Evolutionary conservation across 2,113 vertebrate species (phyloP).

Genomic region (Heteronetta atricapilla): DNA sequence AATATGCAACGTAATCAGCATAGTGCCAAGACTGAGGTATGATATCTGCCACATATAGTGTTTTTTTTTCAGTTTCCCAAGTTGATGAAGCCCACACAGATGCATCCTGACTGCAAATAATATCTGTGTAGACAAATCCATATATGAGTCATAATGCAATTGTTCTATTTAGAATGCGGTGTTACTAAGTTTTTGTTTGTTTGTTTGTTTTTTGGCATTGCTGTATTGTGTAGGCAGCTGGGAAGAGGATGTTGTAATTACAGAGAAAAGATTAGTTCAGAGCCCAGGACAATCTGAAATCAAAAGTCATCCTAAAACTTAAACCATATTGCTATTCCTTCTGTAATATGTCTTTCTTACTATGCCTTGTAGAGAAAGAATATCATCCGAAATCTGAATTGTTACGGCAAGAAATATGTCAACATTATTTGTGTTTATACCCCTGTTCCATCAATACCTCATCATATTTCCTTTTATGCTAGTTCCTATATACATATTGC

Average conservation of each 20-base stretch:
- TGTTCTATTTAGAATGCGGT: neutral
- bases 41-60: neutral
- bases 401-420: neutral
- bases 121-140: neutral
- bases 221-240: neutral
- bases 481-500: neutral
- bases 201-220: neutral
- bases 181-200: neutral
- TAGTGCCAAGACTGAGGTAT: neutral
- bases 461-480: neutral
- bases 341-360: neutral
- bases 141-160: neutral
- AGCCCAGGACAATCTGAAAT: neutral
- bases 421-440: neutral
- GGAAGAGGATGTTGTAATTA: neutral
- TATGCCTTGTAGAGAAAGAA: neutral
- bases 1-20: neutral
- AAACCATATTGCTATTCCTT: neutral
- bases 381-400: neutral
- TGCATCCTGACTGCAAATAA: neutral
- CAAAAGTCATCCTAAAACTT: neutral
- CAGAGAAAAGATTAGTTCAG: neutral
- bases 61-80: neutral
- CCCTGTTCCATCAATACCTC: neutral
- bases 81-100: neutral